phyloP scores from a whole-genome alignment of 2,113 vertebrate genomes.

The Heterotis niloticus region DNA sequence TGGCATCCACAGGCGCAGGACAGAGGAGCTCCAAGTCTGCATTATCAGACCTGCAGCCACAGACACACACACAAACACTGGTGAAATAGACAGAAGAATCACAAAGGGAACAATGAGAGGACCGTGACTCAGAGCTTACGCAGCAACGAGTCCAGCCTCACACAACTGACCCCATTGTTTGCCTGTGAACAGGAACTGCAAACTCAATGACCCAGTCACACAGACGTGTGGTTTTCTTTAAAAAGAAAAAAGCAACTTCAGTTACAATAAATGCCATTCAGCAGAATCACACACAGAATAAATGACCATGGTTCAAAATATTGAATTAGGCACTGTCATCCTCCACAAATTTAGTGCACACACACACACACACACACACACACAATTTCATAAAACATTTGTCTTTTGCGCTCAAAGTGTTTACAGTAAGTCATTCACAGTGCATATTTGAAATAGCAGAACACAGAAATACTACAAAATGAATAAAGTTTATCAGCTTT shows the following conservation, averaged over 20 bases:
- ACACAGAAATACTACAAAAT: not conserved
- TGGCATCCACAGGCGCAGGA: slow-evolving; percentile 50
- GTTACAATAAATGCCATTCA: not conserved
- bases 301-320: no score
- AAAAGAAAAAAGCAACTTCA: not conserved
- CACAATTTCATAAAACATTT: not conserved
- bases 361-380: not conserved
- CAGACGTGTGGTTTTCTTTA: no score
- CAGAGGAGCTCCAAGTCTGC: slow-evolving; percentile 60
- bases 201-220: not conserved
- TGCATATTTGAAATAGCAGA: no score
- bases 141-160: not conserved
- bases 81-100: no score
- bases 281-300: not conserved
- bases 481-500: not conserved
- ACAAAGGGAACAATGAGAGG: not conserved
- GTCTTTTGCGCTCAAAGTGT: not conserved
- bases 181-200: not conserved
- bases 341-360: no score
- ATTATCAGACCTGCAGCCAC: slow-evolving; percentile 52
- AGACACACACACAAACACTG: not conserved
- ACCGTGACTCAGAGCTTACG: not conserved
- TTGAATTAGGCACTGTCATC: no score
- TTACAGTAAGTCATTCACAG: not conserved
- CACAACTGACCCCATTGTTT: not conserved